These are phyloP conservation scores for Pipistrellus pipistrellus DNA, from an alignment of 2,797 vertebrate genomes.

Conservation along the genomic window DNA sequence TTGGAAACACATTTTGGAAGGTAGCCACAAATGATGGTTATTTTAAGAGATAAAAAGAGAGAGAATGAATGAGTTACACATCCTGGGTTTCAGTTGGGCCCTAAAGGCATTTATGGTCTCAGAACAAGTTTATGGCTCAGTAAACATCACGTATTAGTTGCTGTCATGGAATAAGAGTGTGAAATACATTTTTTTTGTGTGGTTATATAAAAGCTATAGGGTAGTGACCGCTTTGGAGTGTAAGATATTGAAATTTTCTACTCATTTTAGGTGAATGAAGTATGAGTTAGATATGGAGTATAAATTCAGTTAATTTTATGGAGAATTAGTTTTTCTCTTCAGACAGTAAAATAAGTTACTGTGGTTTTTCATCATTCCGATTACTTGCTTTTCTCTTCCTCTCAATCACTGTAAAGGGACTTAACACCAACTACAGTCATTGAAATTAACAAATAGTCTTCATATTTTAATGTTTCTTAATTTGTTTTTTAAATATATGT, in stretches of 20 bases:
- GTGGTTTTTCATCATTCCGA: background rate
- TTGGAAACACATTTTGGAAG: constrained; percentile 18
- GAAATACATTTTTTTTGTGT: background rate
- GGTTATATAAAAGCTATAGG: background rate
- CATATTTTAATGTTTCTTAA: constrained; percentile 64
- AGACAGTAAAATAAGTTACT: constrained; percentile 44
- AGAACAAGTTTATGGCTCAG: constrained; percentile 37
- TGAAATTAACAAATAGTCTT: constrained; percentile 44
- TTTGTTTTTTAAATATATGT: constrained; percentile 51
- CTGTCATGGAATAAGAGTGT: background rate
- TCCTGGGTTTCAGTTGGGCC: background rate
- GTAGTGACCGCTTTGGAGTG: background rate
- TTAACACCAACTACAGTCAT: background rate
- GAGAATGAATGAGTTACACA: background rate
- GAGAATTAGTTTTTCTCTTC: constrained; percentile 18
- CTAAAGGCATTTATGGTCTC: background rate
- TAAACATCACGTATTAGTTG: background rate
- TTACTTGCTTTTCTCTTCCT: constrained; percentile 37
- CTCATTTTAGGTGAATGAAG: constrained; percentile 36
- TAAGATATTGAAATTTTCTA: constrained; percentile 16
- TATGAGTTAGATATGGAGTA: background rate
- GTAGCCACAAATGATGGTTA: background rate
- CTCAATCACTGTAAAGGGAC: background rate
- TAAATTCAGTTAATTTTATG: constrained; percentile 25
- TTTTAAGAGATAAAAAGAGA: background rate